Percentiles rank a stretch among this genome's conserved stretches.
phyloP scores from a whole-genome alignment of 2,888 invertebrate species.

The Lasioglossum vierecki region DNA sequence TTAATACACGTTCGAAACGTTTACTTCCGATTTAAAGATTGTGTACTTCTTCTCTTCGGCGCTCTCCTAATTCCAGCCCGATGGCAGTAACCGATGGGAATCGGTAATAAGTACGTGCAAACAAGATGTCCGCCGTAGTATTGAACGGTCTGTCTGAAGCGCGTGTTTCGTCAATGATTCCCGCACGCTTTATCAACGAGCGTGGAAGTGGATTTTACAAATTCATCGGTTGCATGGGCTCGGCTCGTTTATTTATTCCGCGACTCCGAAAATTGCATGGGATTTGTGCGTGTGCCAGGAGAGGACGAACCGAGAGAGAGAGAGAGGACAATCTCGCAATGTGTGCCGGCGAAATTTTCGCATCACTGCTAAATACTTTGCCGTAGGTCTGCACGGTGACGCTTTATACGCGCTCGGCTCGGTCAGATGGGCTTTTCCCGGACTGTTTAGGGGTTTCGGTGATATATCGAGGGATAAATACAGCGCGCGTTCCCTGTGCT shows the following conservation, averaged over 20 bases:
- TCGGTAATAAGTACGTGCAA: neutral
- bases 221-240: conserved; percentile 12
- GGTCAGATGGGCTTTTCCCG: conserved; percentile 71
- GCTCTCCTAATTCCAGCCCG: neutral
- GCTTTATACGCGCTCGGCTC: conserved; percentile 59
- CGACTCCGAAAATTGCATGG: conserved; percentile 25
- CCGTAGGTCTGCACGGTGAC: conserved; percentile 48
- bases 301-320: neutral
- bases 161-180: conserved; percentile 1
- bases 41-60: too few species aligned
- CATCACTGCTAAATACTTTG: conserved; percentile 51
- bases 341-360: conserved; percentile 40
- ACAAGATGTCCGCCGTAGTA: neutral
- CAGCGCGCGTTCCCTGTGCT: conserved; percentile 69
- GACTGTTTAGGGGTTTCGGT: conserved; percentile 72
- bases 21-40: too few species aligned
- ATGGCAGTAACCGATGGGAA: neutral
- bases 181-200: conserved; percentile 16
- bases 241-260: conserved; percentile 20
- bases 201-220: conserved; percentile 21
- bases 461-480: conserved; percentile 79
- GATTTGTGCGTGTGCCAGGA: conserved; percentile 33
- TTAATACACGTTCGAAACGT: too few species aligned
- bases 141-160: neutral
- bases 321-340: conserved; percentile 24